Percentiles rank a stretch among this genome's conserved stretches.
phyloP scores from a whole-genome alignment of 1,140 invertebrate species.

The Parasteatoda tepidariorum region DNA sequence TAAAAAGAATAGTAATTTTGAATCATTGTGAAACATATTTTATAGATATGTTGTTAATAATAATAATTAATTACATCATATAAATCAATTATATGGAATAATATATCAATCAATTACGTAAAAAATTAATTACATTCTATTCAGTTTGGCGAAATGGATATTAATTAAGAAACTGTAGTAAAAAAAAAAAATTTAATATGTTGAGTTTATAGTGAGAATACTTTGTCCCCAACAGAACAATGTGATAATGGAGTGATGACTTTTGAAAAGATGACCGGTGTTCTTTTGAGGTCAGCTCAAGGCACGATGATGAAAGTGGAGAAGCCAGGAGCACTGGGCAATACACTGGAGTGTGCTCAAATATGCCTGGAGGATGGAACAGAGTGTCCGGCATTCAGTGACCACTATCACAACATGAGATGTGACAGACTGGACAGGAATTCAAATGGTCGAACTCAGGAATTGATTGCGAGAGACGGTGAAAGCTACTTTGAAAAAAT shows the following conservation, averaged over 20 bases:
- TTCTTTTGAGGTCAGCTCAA: slow-evolving; percentile 69
- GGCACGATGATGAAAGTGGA: slow-evolving; percentile 67
- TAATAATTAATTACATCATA: too few species aligned
- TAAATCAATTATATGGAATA: too few species aligned
- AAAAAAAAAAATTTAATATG: too few species aligned
- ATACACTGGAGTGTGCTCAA: slow-evolving; percentile 68
- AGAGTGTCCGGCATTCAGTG: slow-evolving; percentile 71
- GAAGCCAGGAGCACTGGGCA: slow-evolving; percentile 65
- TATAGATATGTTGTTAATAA: too few species aligned
- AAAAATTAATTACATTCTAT: too few species aligned
- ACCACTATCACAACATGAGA: slow-evolving; percentile 69
- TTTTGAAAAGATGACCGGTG: slow-evolving; percentile 71
- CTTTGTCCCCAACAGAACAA: slow-evolving; percentile 64
- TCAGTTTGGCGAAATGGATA: too few species aligned
- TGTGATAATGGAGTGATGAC: slow-evolving; percentile 71
- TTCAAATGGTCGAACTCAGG: slow-evolving; percentile 69
- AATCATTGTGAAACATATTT: too few species aligned
- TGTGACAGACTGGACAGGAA: slow-evolving; percentile 71
- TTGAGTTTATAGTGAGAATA: too few species aligned
- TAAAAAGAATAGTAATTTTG: too few species aligned
- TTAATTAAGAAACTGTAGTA: too few species aligned
- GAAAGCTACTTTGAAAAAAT: slow-evolving; percentile 72
- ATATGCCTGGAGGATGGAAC: slow-evolving; percentile 68
- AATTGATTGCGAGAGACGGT: slow-evolving; percentile 68
- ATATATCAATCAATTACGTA: too few species aligned